Evolutionary conservation across 2,797 vertebrate genomes (phyloP).

Genomic region (Champsocephalus gunnari): DNA sequence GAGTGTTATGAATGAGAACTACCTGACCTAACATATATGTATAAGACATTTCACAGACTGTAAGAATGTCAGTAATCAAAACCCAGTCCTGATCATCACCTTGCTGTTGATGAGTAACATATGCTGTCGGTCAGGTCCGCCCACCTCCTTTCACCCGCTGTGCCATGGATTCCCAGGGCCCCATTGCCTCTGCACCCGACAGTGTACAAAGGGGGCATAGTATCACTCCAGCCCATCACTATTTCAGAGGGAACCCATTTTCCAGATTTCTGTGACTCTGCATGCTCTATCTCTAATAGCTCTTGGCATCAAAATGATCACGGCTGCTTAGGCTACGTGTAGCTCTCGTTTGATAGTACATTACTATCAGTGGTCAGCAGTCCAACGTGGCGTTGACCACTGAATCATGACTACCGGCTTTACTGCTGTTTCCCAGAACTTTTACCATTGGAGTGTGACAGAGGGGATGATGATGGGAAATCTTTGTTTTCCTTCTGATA

Average conservation of each 20-base stretch:
- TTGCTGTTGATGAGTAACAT: conserved; percentile 47
- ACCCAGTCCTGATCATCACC: conserved; percentile 30
- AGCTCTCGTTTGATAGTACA: conserved; percentile 6
- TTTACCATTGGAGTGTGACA: conserved; percentile 43
- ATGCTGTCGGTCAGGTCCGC: conserved; percentile 29
- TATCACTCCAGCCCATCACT: conserved; percentile 44
- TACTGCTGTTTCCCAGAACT: conserved; percentile 68
- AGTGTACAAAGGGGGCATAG: conserved; percentile 65
- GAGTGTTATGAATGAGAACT: background rate
- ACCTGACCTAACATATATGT: conserved; percentile 24
- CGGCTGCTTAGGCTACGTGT: background rate
- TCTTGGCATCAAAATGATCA: conserved; percentile 29
- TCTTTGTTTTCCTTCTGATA: conserved; percentile 80
- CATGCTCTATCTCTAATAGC: background rate
- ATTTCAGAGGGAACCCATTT: conserved; percentile 47
- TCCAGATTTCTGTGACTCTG: conserved; percentile 41
- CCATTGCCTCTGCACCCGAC: conserved; percentile 60
- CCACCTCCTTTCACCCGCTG: conserved; percentile 38
- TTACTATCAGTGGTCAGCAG: conserved; percentile 24
- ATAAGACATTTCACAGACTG: conserved; percentile 25
- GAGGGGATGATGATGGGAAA: conserved; percentile 71
- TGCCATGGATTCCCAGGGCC: conserved; percentile 60
- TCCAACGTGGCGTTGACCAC: conserved; percentile 33
- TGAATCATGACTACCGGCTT: conserved; percentile 46
- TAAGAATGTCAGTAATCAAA: conserved; percentile 42